Percentiles rank a stretch among this genome's conserved stretches.
Evolutionary conservation across 2,113 vertebrate species (phyloP).

Genomic region (Mus musculus): DNA sequence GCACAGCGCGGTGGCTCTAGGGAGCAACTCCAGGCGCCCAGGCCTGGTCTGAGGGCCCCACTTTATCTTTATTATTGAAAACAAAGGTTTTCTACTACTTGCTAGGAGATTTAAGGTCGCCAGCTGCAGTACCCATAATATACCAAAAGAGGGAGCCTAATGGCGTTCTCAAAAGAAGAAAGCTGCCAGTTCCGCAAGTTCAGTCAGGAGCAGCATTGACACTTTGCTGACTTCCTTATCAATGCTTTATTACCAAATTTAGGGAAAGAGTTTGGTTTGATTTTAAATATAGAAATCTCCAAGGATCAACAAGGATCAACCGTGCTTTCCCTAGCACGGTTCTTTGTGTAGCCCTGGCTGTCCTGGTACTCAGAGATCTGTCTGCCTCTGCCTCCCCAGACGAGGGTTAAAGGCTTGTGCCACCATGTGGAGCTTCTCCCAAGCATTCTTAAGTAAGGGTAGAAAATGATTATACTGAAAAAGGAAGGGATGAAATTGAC

Average conservation of each 20-base stretch:
- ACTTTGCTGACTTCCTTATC: not conserved
- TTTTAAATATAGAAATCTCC: not conserved
- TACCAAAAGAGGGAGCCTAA: constrained; percentile 53
- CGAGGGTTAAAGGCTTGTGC: not conserved
- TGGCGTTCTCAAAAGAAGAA: not conserved
- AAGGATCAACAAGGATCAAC: not conserved
- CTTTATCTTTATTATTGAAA: not conserved
- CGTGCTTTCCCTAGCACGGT: not conserved
- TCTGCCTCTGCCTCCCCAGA: not conserved
- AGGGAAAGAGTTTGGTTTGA: not conserved
- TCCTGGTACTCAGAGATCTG: not conserved
- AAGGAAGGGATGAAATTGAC: not conserved
- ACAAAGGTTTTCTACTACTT: not conserved
- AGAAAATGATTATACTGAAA: constrained; percentile 48
- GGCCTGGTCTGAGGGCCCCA: too few relatives aligned
- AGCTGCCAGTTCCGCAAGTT: not conserved
- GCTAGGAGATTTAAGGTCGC: not conserved
- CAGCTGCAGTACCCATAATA: constrained; percentile 10
- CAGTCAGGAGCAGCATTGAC: not conserved
- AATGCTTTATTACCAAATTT: not conserved
- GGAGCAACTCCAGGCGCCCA: not conserved
- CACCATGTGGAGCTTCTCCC: not conserved
- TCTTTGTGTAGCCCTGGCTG: not conserved
- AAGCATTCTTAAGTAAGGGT: not conserved
- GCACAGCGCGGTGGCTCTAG: not conserved